Conservation (phyloP, 2,888 invertebrate species). For the Phortica magna region DNA sequence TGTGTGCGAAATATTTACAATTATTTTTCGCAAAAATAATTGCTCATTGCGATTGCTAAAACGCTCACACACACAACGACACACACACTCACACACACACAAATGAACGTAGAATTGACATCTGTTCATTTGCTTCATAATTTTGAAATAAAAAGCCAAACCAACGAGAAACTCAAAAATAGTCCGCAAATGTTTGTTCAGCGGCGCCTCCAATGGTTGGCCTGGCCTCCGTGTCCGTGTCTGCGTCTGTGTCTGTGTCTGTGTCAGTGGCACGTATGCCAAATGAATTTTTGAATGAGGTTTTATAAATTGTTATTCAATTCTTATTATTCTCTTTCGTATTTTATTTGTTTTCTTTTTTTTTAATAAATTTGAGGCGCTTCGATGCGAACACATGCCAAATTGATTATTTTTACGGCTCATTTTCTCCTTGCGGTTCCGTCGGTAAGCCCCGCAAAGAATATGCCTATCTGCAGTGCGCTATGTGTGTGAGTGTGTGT, state of each 20-base stretch:
- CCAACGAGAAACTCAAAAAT: background rate
- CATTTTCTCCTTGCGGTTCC: slow-evolving; percentile 54
- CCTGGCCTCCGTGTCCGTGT: background rate
- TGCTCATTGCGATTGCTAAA: background rate
- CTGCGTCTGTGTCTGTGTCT: too few relatives aligned
- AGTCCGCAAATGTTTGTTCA: background rate
- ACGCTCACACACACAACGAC: background rate
- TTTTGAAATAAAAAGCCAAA: background rate
- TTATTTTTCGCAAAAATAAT: slow-evolving; percentile 9
- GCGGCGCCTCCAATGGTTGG: background rate
- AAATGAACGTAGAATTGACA: too few relatives aligned
- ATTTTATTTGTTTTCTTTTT: slow-evolving; percentile 35
- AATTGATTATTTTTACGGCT: slow-evolving; percentile 71
- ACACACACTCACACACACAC: too few relatives aligned
- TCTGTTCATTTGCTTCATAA: too few relatives aligned
- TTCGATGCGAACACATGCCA: slow-evolving; percentile 62
- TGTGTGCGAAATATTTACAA: slow-evolving; percentile 1
- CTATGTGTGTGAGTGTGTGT: background rate
- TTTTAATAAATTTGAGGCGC: slow-evolving; percentile 49
- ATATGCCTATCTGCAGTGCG: slow-evolving; percentile 21
- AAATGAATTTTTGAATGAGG: background rate
- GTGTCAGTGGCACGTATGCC: background rate
- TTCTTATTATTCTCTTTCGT: background rate
- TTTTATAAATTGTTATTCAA: background rate
- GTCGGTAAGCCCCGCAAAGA: slow-evolving; percentile 13